phyloP scores from a whole-genome alignment of 2,888 invertebrate species.

The Drosophila silvestris region DNA sequence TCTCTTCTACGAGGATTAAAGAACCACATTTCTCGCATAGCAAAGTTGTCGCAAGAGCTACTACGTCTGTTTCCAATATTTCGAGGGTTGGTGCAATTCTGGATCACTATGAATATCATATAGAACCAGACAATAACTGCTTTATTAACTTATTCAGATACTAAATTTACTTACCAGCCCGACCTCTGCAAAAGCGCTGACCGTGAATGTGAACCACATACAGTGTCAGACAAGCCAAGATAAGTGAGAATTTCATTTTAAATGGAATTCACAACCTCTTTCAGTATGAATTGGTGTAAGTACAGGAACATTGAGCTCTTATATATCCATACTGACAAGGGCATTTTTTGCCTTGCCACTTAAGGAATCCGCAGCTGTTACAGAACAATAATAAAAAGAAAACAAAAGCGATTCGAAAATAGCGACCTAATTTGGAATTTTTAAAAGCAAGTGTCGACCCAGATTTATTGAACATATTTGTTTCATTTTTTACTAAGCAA shows the following conservation, averaged over 20 bases:
- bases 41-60: constrained; percentile 7
- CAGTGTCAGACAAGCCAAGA: constrained; percentile 27
- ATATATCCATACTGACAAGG: constrained; percentile 6
- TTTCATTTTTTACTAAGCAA: not conserved
- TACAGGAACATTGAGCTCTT: not conserved
- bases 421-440: not conserved
- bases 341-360: not conserved
- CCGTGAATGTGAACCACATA: constrained; percentile 15
- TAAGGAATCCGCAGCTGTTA: not conserved
- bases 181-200: constrained; percentile 28
- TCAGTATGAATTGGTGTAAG: constrained; percentile 8
- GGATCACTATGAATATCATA: not conserved
- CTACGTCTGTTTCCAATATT: constrained; percentile 3
- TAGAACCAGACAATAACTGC: not conserved
- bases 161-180: constrained; percentile 12
- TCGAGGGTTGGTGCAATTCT: constrained; percentile 2
- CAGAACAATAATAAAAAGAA: not conserved
- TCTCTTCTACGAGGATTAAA: constrained; percentile 4
- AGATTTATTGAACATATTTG: not conserved
- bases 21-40: constrained; percentile 23
- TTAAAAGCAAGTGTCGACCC: not conserved
- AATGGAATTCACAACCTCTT: not conserved
- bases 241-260: constrained; percentile 33
- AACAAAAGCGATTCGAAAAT: constrained; percentile 2
- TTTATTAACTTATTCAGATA: not conserved